phyloP scores from a whole-genome alignment of 2,113 vertebrate species.

The Oxygymnocypris stewartii region DNA sequence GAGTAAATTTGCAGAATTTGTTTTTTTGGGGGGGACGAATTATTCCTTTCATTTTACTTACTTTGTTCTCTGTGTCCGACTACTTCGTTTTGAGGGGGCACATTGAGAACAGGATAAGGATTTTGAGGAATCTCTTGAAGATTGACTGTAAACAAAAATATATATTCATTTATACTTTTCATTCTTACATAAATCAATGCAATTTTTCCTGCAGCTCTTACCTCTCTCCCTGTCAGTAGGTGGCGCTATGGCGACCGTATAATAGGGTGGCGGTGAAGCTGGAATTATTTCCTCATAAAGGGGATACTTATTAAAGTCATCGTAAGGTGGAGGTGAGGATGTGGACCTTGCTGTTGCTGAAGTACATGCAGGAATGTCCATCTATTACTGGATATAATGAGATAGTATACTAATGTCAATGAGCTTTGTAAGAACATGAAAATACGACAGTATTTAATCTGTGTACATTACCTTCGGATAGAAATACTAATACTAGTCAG shows the following conservation, averaged over 20 bases:
- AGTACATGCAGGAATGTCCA: constrained; percentile 24
- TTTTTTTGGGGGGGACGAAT: background rate
- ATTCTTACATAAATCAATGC: background rate
- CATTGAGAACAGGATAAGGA: constrained; percentile 31
- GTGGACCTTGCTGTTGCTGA: background rate
- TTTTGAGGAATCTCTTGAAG: background rate
- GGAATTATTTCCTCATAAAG: background rate
- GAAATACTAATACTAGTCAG: background rate
- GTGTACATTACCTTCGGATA: background rate
- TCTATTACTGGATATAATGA: background rate
- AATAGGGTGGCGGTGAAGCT: background rate
- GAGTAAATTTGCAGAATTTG: background rate
- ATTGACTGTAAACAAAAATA: background rate
- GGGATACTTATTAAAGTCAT: background rate
- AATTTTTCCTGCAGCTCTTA: background rate
- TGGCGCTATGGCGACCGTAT: background rate
- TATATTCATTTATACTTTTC: background rate
- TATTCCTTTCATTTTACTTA: background rate
- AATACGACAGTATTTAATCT: background rate
- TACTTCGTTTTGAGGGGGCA: background rate
- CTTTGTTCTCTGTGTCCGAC: constrained; percentile 18
- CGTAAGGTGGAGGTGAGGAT: constrained; percentile 18
- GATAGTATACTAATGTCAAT: background rate
- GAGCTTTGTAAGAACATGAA: background rate
- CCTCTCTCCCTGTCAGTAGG: constrained; percentile 17